Base-by-base conservation (phyloP, 2,797 vertebrate species). In the Falco biarmicus region DNA sequence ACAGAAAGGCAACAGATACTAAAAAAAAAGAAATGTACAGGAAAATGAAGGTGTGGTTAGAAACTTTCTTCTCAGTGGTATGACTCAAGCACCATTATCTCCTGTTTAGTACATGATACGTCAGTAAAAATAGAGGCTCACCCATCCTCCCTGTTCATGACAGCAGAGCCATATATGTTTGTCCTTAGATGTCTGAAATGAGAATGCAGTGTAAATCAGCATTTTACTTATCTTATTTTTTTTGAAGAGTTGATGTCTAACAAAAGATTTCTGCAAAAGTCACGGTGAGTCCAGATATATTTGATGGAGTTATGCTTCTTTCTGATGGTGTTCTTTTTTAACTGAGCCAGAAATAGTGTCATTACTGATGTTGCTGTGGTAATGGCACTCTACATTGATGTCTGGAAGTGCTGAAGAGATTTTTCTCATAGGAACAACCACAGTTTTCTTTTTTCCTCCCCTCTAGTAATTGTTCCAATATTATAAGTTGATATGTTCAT, bases 91-190 rank as follows among this genome's bases (percentile, higher is more conserved):
- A 57, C 61, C 22, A 26, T 83, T 77, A 59, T 31, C 83, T 95
- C 75, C 41, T 90, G 80, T 71, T 71, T 92, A 89, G 37, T 45
- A 61, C 76, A 64, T 54, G 73, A 66, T 86, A 18, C 5, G 12
- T 88, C 81, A 48, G 87, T 96, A 84, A 97, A 95, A 96, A 89
- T 95, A 74, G 59, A 45, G 47, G 13, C 81, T 84, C 65, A 84
- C 75, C 64, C 83, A 6, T 86, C 5, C 1, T 92, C 73, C 78
- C 14, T 93, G 53, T 77, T 66, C 75, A 80, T 87, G 89, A 78
- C 91, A 80, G 69, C 73, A 78, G 18, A 64, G 64, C 68, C 82
- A 73, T 84, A 89, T 84, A 66, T 90, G 48, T 64, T 82, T 0
- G 6, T 95, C 73, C 93, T 89, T 84, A 79, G 56, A 19, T 64